Conservation (phyloP, 2,888 invertebrate genomes). For the Cataglyphis albicans region DNA sequence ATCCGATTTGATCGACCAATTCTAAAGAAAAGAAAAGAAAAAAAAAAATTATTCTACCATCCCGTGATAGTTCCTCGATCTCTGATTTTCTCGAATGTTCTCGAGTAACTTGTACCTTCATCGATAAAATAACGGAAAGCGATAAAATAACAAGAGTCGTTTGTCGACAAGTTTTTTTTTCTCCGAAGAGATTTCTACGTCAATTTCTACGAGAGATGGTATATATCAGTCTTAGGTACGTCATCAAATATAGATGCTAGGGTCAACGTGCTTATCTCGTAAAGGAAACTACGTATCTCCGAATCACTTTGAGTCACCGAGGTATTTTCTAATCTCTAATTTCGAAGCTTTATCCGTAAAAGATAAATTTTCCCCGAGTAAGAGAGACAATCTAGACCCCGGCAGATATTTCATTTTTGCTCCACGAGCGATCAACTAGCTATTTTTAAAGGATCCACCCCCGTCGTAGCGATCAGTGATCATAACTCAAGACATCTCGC, state of each 20-base stretch:
- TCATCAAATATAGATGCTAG: not conserved
- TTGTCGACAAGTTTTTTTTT: not conserved
- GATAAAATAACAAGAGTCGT: not conserved
- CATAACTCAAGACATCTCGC: not conserved
- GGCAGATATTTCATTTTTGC: not conserved
- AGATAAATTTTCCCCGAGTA: not conserved
- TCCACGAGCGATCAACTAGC: not conserved
- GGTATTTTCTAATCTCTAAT: not conserved
- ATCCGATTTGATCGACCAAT: not conserved
- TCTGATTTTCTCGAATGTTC: not conserved
- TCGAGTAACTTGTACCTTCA: not conserved
- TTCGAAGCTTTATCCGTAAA: not conserved
- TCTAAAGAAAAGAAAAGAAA: too few species aligned
- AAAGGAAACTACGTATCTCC: not conserved
- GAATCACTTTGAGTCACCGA: not conserved
- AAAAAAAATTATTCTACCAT: not conserved
- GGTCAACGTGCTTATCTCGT: slow-evolving; percentile 14
- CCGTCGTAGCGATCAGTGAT: slow-evolving; percentile 1
- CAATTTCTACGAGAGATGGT: not conserved
- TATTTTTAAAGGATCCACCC: not conserved
- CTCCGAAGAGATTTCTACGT: not conserved
- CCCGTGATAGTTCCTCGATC: not conserved
- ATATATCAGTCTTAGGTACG: not conserved
- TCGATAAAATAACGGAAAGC: not conserved
- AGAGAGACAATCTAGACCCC: not conserved